Conservation (phyloP, 1,140 invertebrate species). For the Musca vetustissima region DNA sequence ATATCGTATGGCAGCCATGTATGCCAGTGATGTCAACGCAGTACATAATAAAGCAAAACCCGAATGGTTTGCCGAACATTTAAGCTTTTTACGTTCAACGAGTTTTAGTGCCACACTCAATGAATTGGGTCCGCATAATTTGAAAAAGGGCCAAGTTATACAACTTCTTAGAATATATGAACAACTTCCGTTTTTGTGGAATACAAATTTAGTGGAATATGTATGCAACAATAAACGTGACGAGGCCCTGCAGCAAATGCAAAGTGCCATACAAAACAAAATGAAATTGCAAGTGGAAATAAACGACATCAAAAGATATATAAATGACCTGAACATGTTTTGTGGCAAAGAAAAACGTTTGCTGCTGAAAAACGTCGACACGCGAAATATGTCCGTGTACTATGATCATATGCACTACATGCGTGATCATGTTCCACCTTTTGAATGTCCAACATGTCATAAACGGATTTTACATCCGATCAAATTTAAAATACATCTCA, state of each 20-base stretch:
- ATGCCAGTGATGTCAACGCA: not conserved
- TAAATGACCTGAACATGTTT: no score
- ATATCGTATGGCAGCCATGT: not conserved
- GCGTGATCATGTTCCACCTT: no score
- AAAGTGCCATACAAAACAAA: not conserved
- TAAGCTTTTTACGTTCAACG: not conserved
- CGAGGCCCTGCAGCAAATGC: constrained; percentile 10
- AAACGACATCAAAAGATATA: no score
- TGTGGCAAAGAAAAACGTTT: no score
- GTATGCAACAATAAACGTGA: constrained; percentile 12
- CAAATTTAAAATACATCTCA: no score
- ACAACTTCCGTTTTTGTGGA: constrained; percentile 10
- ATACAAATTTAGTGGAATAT: constrained; percentile 15
- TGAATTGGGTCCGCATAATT: not conserved
- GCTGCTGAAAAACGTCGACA: no score
- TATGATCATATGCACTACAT: constrained; percentile 10
- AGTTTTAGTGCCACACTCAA: not conserved
- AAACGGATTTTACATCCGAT: no score
- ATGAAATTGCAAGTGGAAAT: not conserved
- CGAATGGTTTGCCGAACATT: not conserved
- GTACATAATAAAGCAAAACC: not conserved
- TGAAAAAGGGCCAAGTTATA: not conserved
- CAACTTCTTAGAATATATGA: constrained; percentile 5
- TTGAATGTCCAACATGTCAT: no score
- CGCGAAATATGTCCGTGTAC: not conserved